phyloP scores from a whole-genome alignment of 2,888 invertebrate genomes.

The Protophormia terraenovae region DNA sequence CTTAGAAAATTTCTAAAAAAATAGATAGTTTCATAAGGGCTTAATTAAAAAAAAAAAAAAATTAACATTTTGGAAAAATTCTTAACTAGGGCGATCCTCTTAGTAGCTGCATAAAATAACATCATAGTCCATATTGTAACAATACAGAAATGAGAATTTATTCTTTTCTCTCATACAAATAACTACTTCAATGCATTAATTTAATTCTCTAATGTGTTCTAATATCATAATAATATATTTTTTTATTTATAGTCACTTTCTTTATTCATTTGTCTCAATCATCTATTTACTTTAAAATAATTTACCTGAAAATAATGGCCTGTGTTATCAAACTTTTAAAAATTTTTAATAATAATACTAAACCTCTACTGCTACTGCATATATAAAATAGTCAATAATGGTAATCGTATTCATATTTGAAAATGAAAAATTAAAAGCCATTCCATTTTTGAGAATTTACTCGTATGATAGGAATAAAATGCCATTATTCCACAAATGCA shows the following conservation, averaged over 20 bases:
- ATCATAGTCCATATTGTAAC: too few species aligned
- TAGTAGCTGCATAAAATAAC: too few species aligned
- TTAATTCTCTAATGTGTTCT: background rate
- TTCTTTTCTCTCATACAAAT: too few species aligned
- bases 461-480: slow-evolving; percentile 23
- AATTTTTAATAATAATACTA: slow-evolving; percentile 16
- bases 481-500: slow-evolving; percentile 46
- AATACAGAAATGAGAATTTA: too few species aligned
- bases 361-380: slow-evolving; percentile 13
- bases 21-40: too few species aligned
- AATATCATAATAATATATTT: background rate
- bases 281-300: background rate
- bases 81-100: too few species aligned
- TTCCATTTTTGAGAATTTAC: slow-evolving; percentile 21
- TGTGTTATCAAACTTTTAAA: slow-evolving; percentile 46
- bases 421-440: slow-evolving; percentile 37
- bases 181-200: too few species aligned
- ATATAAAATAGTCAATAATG: background rate
- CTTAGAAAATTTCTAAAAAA: too few species aligned
- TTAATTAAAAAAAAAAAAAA: too few species aligned
- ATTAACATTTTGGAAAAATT: too few species aligned
- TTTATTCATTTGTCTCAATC: background rate
- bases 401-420: background rate
- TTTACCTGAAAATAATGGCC: slow-evolving; percentile 36
- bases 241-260: background rate